phyloP scores from a whole-genome alignment of 1,140 invertebrate species.

The Danaus plexippus region DNA sequence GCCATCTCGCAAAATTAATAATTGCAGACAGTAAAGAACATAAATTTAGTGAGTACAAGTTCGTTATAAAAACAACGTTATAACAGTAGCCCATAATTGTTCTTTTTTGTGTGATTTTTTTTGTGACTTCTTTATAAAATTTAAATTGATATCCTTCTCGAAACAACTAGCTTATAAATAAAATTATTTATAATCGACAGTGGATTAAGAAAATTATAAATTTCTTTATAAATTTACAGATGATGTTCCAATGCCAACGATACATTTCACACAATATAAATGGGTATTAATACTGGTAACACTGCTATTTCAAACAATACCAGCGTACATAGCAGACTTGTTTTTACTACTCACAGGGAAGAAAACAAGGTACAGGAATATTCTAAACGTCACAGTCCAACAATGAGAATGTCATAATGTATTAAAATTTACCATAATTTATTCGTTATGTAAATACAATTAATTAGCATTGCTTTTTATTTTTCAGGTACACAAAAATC shows the following conservation, averaged over 20 bases:
- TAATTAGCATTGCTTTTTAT: background rate
- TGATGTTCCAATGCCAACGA: slow-evolving; percentile 19
- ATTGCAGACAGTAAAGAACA: slow-evolving; percentile 5
- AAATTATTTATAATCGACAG: no score
- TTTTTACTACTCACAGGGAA: slow-evolving; percentile 20
- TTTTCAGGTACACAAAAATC: slow-evolving; percentile 26
- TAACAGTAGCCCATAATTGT: no score
- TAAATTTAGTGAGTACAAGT: slow-evolving; percentile 9
- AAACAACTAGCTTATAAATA: no score
- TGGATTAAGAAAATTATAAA: no score
- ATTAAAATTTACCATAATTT: no score
- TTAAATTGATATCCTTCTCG: no score
- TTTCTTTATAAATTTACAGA: slow-evolving; percentile 14
- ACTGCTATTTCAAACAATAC: slow-evolving; percentile 24
- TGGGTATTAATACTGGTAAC: slow-evolving; percentile 15
- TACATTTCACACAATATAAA: slow-evolving; percentile 14
- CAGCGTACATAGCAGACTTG: slow-evolving; percentile 23
- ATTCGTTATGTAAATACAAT: no score
- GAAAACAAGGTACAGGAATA: slow-evolving; percentile 15
- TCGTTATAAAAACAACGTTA: no score
- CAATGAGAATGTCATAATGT: no score
- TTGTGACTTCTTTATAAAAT: no score
- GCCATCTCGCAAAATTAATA: background rate
- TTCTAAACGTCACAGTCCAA: no score
- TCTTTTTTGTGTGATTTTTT: no score